Base-by-base conservation (phyloP, 1,140 invertebrate genomes). In the Apis cerana region DNA sequence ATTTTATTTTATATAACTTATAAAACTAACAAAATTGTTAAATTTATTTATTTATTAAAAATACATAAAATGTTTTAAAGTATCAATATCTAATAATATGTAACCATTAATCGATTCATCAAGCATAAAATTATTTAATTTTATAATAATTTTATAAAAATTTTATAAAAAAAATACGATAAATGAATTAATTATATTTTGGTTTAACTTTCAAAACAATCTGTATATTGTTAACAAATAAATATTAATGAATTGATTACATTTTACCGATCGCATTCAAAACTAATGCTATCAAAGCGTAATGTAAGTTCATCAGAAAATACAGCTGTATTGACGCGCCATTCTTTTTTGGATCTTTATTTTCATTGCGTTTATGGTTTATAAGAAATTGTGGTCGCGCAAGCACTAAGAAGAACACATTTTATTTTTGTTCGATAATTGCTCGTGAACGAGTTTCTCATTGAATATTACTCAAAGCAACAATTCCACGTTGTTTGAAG, bases 151-250 rank as follows among this genome's bases (percentile, higher is more conserved):
- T 27, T 27, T 27, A 27, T 27, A 27, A 27, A 12, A 27, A 27
- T 27, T 27, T 27, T 27, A 27, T 27, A 21, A 12, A 19, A 71
- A 19, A 11, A 19, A 2, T 43, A 64, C 13, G 8, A 64, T 64
- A 56, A 82, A 71, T 71, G 72, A 84, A 84, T 84, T 58, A 80
- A 64, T 17, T 33, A 33, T 33, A 33, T 33, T 43, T 43, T 43
- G 3, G 8, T 9, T 64, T 64, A 64, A 33, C 10, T 33, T 0
- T n/a, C 23, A 33, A 82, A 82, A 52, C 62, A 62, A 79, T 61
- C 54, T 43, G 23, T 80, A 82, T 82, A 82, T 82, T 84, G 72
- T 84, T 71, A 59, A 75, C 58, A 67, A 56, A 33, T 71, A 59
- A 69, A 59, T 59, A 56, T 27, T 82, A 52, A 61, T 61, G 59